Percentiles rank a stretch among this genome's conserved stretches.
Evolutionary conservation across 1,140 invertebrate genomes (phyloP).

Genomic region (honey bee (Apis mellifera)): DNA sequence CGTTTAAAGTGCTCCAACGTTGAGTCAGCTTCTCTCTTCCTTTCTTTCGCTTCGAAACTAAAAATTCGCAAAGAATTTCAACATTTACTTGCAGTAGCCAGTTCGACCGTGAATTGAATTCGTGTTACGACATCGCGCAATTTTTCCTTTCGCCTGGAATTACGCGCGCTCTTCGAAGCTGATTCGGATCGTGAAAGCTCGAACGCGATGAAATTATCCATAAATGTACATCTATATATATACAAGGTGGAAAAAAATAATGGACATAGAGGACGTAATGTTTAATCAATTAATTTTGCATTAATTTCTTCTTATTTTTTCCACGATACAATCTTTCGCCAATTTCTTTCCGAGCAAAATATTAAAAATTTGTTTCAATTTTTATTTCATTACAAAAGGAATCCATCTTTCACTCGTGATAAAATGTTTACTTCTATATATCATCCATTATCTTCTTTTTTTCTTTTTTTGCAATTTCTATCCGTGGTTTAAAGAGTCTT

Average conservation of each 20-base stretch:
- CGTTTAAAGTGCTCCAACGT: neutral
- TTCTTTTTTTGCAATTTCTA: neutral
- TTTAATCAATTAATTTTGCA: too few species aligned
- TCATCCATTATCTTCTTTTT: neutral
- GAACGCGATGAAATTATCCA: neutral
- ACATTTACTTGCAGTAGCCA: constrained; percentile 4
- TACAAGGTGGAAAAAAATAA: neutral
- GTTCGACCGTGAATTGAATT: constrained; percentile 32
- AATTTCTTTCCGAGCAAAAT: neutral
- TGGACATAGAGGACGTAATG: too few species aligned
- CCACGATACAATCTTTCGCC: neutral
- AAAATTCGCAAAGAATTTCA: constrained; percentile 16
- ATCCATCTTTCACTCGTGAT: neutral
- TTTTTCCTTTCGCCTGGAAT: constrained; percentile 29
- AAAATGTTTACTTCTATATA: neutral
- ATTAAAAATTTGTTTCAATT: neutral
- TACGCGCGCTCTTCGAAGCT: neutral
- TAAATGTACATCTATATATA: neutral
- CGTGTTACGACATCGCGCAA: constrained; percentile 11
- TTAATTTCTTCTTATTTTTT: too few species aligned
- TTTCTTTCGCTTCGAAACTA: neutral
- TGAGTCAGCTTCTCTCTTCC: too few species aligned
- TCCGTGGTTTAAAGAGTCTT: neutral
- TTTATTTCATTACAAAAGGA: neutral
- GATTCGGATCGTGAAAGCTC: neutral